A percentile compares a stretch with the other conserved stretches of the same genome.
Conservation (phyloP, 2,797 vertebrate species). For the Syngnathus acus region DNA sequence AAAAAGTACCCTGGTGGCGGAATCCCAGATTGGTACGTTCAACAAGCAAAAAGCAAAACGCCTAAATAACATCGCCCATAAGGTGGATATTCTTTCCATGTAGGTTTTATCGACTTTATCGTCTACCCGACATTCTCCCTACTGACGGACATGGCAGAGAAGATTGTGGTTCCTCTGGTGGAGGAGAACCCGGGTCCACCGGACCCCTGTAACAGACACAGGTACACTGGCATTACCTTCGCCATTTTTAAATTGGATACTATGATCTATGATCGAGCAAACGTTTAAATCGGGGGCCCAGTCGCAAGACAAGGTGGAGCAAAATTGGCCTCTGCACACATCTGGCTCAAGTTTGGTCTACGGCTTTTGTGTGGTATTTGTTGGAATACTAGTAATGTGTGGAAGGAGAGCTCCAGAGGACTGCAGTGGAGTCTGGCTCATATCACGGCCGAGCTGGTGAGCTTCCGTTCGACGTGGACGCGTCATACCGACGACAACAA, state of each 20-base stretch:
- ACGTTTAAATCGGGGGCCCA: too few relatives aligned
- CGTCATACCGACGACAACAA: conserved; percentile 90
- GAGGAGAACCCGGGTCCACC: conserved; percentile 75
- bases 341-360: not conserved
- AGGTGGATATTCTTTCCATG: not conserved
- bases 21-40: conserved; percentile 85
- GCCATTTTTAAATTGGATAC: too few relatives aligned
- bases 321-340: too few relatives aligned
- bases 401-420: conserved; percentile 84
- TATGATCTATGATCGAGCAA: too few relatives aligned
- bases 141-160: conserved; percentile 87
- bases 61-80: not conserved
- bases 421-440: conserved; percentile 81
- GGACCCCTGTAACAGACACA: conserved; percentile 68
- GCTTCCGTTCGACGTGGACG: conserved; percentile 85
- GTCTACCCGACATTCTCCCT: conserved; percentile 91
- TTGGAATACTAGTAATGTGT: conserved; percentile 68
- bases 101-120: conserved; percentile 94
- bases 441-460: conserved; percentile 81
- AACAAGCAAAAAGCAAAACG: not conserved
- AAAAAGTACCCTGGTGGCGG: conserved; percentile 83
- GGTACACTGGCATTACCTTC: conserved; percentile 32
- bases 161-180: conserved; percentile 79
- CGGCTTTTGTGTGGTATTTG: conserved; percentile 6
- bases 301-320: too few relatives aligned